Percentiles rank a stretch among this genome's conserved stretches.
Conservation (phyloP, 1,140 invertebrate genomes). For the Eufriesea mexicana region DNA sequence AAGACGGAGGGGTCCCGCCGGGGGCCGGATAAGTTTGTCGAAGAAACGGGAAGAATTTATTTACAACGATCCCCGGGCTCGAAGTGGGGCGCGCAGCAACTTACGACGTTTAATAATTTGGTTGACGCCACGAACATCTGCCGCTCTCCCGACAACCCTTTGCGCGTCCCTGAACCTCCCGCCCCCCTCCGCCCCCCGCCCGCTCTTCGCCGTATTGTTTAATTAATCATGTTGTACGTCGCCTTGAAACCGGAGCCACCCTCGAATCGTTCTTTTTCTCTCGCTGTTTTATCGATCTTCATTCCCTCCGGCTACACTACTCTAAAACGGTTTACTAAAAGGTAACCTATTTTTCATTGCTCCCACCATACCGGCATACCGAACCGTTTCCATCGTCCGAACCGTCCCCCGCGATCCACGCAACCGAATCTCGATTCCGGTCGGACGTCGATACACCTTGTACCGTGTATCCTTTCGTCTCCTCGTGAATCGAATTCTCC, state of each 20-base stretch:
- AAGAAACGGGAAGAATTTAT: constrained; percentile 27
- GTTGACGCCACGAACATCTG: constrained; percentile 80
- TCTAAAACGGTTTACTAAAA: constrained; percentile 75
- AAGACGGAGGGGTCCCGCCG: neutral
- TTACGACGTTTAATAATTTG: constrained; percentile 79
- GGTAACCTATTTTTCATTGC: constrained; percentile 76
- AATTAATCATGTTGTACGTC: constrained; percentile 80
- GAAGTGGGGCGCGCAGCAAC: constrained; percentile 58
- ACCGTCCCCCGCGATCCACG: neutral
- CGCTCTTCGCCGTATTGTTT: constrained; percentile 67
- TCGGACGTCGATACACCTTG: constrained; percentile 37
- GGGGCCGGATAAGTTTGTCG: neutral
- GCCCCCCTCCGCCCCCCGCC: neutral
- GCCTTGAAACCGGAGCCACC: constrained; percentile 71
- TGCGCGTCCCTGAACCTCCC: constrained; percentile 54
- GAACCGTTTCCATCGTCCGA: constrained; percentile 26
- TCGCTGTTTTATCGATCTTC: constrained; percentile 80
- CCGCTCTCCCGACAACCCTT: constrained; percentile 74
- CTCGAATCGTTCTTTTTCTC: constrained; percentile 75
- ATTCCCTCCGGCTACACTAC: constrained; percentile 72
- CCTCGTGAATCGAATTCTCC: neutral
- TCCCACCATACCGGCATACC: constrained; percentile 24
- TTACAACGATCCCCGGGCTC: constrained; percentile 22
- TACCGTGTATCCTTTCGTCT: constrained; percentile 7
- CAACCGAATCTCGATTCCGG: constrained; percentile 26